Evolutionary conservation across 2,888 invertebrate species (phyloP), one percentile per base, ranked within the genome.

Genomic region (Idaea aversata): DNA sequence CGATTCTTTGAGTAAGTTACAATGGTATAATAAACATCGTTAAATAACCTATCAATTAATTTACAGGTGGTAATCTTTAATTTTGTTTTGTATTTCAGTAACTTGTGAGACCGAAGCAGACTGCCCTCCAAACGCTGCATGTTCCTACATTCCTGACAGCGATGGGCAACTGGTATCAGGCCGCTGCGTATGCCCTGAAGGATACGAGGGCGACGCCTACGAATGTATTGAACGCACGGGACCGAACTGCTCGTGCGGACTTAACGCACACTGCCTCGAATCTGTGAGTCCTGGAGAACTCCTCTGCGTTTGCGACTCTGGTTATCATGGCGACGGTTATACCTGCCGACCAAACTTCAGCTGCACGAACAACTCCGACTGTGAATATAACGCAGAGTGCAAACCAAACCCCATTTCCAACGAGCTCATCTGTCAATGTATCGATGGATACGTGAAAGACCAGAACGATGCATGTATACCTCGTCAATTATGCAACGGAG

Each of bases 91-190:
- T 68, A 80, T 93, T 94, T 73, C 90, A 96, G 96, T 95, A 71
- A 93, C 94, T 34, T 98, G 98, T 86, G 94, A 95, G 80, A 94
- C 95, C 47, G 94, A 97, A 67, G 94, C 95, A 74, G 96, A 96
- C 77, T 99, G 98, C 82, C 96, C 98, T 77, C 94, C 94, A 15
- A 95, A 97, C 82, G 98, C 98, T 5, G 94, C 95, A 63, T 98
- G 98, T 83, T 91, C 94, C 64, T 95, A 93, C 13, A 63, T 47
- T 85, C 88, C 94, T 60, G 88, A 94, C 15, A 63, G 71, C 0
- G 77, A 77, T 34, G 90, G 92, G 3, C 90, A 93, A 64, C 72
- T 76, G 65, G 73, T 77, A 66, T 74, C 72, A 61, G 87, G 90
- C 1, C 88, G 87, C 65, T 98, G 98, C 81, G 94, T 95, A 61